These are phyloP conservation scores for Coccyzus lansbergi DNA, from an alignment of 2,797 vertebrate species.

Conservation along the genomic window DNA sequence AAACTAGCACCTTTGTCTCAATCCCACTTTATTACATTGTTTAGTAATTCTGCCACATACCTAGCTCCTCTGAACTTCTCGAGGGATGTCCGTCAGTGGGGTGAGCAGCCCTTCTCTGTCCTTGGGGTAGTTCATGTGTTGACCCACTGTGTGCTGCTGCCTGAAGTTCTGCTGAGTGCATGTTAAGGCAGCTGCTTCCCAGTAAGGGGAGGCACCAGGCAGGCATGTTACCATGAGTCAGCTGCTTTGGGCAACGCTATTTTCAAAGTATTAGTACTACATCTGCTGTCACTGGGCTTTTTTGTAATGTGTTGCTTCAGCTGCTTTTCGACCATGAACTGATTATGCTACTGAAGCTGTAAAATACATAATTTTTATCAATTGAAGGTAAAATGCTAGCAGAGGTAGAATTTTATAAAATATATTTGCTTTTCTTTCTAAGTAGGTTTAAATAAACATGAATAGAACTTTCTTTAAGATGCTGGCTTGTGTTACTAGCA, in stretches of 20 bases:
- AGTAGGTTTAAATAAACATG: neutral
- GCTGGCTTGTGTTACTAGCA: neutral
- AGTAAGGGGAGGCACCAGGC: neutral
- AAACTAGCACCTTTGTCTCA: neutral
- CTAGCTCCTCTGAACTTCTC: neutral
- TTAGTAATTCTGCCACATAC: neutral
- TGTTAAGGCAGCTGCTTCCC: constrained; percentile 43
- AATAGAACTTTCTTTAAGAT: neutral
- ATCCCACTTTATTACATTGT: rapidly evolving
- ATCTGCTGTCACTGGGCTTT: constrained; percentile 7
- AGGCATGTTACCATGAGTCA: constrained; percentile 51
- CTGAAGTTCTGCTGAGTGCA: constrained; percentile 34
- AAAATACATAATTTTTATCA: neutral
- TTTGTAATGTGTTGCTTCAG: neutral
- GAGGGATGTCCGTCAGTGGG: neutral
- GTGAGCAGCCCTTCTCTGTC: rapidly evolving
- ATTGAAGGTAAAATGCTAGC: neutral
- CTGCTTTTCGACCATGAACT: neutral
- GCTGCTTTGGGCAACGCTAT: constrained; percentile 63
- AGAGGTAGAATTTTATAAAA: neutral
- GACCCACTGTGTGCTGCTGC: neutral
- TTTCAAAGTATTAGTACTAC: constrained; percentile 44
- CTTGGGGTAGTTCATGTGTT: rapidly evolving
- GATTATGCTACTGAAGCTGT: neutral
- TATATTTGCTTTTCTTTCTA: neutral